Conservation (phyloP, 2,797 vertebrate genomes). For the Loris lydekkerianus region DNA sequence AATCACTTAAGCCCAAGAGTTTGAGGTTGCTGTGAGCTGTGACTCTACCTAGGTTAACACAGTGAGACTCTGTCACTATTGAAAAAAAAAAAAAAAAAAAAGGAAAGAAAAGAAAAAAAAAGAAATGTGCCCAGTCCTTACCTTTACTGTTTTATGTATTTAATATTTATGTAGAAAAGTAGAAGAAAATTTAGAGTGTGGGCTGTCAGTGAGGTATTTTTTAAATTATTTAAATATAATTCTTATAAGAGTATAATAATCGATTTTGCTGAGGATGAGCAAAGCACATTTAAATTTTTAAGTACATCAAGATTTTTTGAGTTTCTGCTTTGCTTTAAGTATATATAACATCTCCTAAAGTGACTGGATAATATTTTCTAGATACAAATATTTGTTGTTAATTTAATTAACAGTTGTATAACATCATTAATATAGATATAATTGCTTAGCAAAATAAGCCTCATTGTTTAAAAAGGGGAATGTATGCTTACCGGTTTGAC, state of each 20-base stretch:
- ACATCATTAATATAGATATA: not conserved
- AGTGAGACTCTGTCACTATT: too few species aligned
- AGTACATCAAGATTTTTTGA: not conserved
- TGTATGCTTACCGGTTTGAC: not conserved
- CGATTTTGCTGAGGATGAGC: slow-evolving; percentile 32
- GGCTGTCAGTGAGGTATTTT: not conserved
- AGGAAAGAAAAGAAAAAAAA: too few species aligned
- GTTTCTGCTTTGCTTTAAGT: slow-evolving; percentile 25
- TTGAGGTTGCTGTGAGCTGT: too few species aligned
- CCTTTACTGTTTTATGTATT: not conserved
- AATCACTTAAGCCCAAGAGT: too few species aligned
- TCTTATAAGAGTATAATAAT: not conserved
- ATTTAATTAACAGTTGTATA: slow-evolving; percentile 42
- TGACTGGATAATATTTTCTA: slow-evolving; percentile 26
- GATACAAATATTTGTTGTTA: not conserved
- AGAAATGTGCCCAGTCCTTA: not conserved
- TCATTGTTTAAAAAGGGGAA: not conserved
- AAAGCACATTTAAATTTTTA: slow-evolving; percentile 60
- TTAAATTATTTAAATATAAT: not conserved
- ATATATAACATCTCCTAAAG: not conserved
- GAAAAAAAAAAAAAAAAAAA: too few species aligned
- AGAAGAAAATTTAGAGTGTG: not conserved
- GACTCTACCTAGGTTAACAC: too few species aligned
- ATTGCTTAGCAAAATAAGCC: not conserved
- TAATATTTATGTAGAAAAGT: slow-evolving; percentile 15